phyloP scores from a whole-genome alignment of 2,113 vertebrate genomes.

The Phasianus colchicus region DNA sequence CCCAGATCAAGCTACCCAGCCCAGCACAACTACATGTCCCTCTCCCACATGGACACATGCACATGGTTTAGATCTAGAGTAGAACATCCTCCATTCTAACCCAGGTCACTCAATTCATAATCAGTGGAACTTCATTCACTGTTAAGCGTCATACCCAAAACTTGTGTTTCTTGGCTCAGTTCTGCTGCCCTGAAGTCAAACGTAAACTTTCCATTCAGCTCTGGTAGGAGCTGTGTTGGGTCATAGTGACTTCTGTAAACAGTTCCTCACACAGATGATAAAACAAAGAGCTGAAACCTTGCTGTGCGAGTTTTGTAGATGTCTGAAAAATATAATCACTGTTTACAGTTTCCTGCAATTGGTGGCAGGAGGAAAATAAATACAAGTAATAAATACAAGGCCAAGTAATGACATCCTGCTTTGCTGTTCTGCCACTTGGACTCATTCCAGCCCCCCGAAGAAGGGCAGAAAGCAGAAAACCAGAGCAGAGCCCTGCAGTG shows the following conservation, averaged over 20 bases:
- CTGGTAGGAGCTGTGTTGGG: background rate
- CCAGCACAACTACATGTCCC: background rate
- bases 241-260: background rate
- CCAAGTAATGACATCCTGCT: background rate
- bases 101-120: background rate
- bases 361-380: background rate
- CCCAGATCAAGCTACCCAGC: background rate
- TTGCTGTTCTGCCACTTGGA: background rate
- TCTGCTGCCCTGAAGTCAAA: background rate
- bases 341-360: background rate
- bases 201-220: background rate
- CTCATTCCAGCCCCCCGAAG: background rate
- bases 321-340: background rate
- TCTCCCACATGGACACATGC: background rate
- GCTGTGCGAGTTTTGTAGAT: background rate
- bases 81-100: background rate
- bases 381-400: background rate
- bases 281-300: background rate
- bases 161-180: background rate
- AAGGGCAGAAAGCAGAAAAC: background rate
- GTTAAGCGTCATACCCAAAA: background rate
- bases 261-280: background rate
- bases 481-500: accelerated
- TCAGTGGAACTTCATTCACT: background rate
- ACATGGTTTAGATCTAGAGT: background rate